These are phyloP conservation scores for Odontothrips loti DNA, from an alignment of 2,888 invertebrate species.

Conservation along the genomic window DNA sequence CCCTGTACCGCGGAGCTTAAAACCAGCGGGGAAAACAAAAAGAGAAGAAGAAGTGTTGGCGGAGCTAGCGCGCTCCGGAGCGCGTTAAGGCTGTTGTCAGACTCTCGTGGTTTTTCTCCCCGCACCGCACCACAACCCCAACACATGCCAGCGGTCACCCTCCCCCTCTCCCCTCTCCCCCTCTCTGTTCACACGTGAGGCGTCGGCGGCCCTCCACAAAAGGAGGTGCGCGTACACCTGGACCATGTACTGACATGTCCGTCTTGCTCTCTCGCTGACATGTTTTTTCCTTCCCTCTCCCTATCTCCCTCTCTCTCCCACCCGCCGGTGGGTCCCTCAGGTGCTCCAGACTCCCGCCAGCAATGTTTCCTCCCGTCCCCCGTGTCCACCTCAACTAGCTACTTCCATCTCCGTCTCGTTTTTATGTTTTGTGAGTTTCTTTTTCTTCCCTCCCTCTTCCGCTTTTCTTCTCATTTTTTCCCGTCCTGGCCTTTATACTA, in stretches of 20 bases:
- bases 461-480: slow-evolving; percentile 5
- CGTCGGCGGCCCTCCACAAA: background rate
- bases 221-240: background rate
- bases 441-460: background rate
- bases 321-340: background rate
- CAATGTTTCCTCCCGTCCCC: background rate
- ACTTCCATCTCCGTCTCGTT: background rate
- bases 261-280: background rate
- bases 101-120: no score
- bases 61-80: no score
- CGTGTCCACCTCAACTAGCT: background rate
- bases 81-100: no score
- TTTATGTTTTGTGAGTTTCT: background rate
- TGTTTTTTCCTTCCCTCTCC: background rate
- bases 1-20: no score
- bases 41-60: no score
- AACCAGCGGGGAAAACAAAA: no score
- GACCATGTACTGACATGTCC: background rate
- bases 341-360: background rate
- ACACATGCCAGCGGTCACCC: no score
- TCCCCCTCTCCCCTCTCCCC: no score
- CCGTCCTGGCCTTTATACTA: background rate
- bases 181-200: background rate
- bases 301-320: background rate
- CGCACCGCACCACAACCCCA: no score